Base-by-base conservation (phyloP, 2,888 invertebrate species). In the Colletes collaris region DNA sequence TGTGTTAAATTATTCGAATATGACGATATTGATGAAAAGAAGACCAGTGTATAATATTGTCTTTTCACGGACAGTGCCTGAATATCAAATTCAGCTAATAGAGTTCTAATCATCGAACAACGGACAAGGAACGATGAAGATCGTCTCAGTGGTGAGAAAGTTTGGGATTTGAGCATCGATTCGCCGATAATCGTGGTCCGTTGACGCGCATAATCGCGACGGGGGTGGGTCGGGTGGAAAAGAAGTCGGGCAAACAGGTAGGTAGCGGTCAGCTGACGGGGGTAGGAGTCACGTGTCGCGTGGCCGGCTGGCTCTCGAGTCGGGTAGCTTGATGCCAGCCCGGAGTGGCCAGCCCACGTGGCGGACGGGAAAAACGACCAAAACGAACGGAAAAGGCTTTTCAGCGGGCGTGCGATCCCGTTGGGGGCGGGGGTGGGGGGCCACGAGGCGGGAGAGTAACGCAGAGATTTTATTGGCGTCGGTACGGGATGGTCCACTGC, bases 401-500 rank as follows among this genome's bases (percentile, higher is more conserved):
- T 76, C 68, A 69, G 44, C 71, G 81, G 82, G 79, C 79, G 77
- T 65, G 59, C 59, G 65, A 70, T 68, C 35, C 44, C 37, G 66
- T 69, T 16, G 16, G 74, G 40, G 40, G 66, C 69, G 66, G 75
- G 78, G 79, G 79, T 74, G 78, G 76, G 76, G 58, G 79, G 1
- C 16, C 16, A 16, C 67, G 56, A 59, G 83, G 86, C 80, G 81
- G 86, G 81, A 75, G 79, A 77, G 85, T 84, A 80, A 86, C 86
- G 87, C 86, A 79, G 87, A 87, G 89, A 88, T 87, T 86, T 86
- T 84, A 87, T 84, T 85, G 83, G 84, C 82, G 86, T 87, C 87
- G 88, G 88, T 86, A 81, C 81, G 87, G 88, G 89, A 88, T 91
- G 89, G 92, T 92, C 92, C 92, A 92, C 88, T 89, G 91, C 89